These are phyloP conservation scores for Keiferia lycopersicella DNA, from an alignment of 2,888 invertebrate genomes.

Conservation along the genomic window DNA sequence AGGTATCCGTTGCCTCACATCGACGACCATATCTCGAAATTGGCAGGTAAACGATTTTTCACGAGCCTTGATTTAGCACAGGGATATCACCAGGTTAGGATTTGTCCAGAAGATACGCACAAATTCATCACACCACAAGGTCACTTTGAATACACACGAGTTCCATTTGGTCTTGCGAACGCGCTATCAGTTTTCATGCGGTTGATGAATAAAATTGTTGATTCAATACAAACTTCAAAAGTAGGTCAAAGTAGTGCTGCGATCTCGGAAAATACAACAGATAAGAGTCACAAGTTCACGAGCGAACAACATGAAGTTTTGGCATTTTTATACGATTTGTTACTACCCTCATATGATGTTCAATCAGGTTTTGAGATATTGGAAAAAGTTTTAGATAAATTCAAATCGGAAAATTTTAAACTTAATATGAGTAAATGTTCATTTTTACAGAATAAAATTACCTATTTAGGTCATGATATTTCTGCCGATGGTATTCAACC, in stretches of 20 bases:
- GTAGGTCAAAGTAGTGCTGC: too few species aligned
- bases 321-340: constrained; percentile 34
- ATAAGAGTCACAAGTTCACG: not conserved
- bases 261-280: not conserved
- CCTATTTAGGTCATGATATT: constrained; percentile 40
- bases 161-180: constrained; percentile 26
- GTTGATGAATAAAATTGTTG: constrained; percentile 22
- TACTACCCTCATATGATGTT: constrained; percentile 30
- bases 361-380: constrained; percentile 31
- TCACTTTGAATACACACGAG: constrained; percentile 24
- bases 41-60: constrained; percentile 26
- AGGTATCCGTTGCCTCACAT: constrained; percentile 28
- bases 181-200: constrained; percentile 28
- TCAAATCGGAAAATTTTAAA: constrained; percentile 34
- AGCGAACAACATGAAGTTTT: constrained; percentile 8
- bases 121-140: constrained; percentile 27
- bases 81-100: constrained; percentile 25
- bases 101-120: constrained; percentile 23
- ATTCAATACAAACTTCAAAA: too few species aligned
- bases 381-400: constrained; percentile 29
- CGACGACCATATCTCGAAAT: constrained; percentile 25
- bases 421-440: constrained; percentile 39
- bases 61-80: constrained; percentile 26
- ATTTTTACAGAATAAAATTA: constrained; percentile 37
- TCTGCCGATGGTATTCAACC: constrained; percentile 36